Conservation (phyloP, 2,113 vertebrate genomes). For the Planiliza haematocheilus region DNA sequence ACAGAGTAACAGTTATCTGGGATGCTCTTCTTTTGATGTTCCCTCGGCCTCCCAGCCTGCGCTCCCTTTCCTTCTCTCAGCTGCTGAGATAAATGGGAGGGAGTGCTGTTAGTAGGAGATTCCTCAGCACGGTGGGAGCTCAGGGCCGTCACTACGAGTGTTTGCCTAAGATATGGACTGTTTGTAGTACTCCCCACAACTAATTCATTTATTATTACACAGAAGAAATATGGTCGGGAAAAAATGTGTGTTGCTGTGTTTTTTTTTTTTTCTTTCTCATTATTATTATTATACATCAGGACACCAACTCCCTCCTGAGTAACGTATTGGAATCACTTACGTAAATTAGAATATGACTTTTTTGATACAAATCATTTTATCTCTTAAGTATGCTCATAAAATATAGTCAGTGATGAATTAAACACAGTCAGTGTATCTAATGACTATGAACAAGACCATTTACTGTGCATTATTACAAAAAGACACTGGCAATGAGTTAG, state of each 20-base stretch:
- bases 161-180: constrained; percentile 83
- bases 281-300: constrained; percentile 39
- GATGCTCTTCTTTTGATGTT: constrained; percentile 77
- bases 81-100: constrained; percentile 78
- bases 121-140: constrained; percentile 82
- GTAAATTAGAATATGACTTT: constrained; percentile 62
- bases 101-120: constrained; percentile 81
- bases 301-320: constrained; percentile 50
- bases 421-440: constrained; percentile 47
- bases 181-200: constrained; percentile 79
- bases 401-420: constrained; percentile 39
- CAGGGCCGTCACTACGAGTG: constrained; percentile 75
- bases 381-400: constrained; percentile 33
- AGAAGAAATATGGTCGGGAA: constrained; percentile 72
- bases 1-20: constrained; percentile 60
- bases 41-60: constrained; percentile 50
- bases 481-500: constrained; percentile 40
- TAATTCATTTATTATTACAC: constrained; percentile 84
- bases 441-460: constrained; percentile 47
- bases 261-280: background rate
- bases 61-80: constrained; percentile 44
- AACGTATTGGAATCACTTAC: constrained; percentile 35
- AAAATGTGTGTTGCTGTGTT: constrained; percentile 46
- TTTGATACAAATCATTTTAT: constrained; percentile 35
- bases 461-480: constrained; percentile 44